phyloP scores from a whole-genome alignment of 2,888 invertebrate genomes.

The Ophonus ardosiacus region DNA sequence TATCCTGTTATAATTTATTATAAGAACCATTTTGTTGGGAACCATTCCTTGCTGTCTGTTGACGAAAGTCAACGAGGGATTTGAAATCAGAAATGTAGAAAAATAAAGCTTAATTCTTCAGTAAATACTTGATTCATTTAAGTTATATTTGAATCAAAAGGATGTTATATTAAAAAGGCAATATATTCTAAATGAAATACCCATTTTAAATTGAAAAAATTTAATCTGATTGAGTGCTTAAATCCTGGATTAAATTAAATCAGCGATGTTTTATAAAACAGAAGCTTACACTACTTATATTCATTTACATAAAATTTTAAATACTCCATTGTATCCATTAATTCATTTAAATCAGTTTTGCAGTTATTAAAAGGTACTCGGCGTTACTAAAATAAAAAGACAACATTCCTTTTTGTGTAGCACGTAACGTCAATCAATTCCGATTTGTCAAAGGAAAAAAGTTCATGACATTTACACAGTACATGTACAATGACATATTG shows the following conservation, averaged over 20 bases:
- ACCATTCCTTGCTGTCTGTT: no score
- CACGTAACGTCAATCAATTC: slow-evolving; percentile 1
- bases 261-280: slow-evolving; percentile 10
- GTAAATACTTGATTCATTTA: background rate
- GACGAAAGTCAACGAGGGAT: background rate
- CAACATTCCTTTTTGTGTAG: background rate
- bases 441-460: slow-evolving; percentile 31
- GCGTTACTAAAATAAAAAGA: background rate
- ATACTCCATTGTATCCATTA: background rate
- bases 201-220: slow-evolving; percentile 14
- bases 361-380: slow-evolving; percentile 22
- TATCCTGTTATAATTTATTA: no score
- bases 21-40: no score
- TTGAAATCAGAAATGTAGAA: background rate
- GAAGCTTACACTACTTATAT: slow-evolving; percentile 18
- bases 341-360: background rate
- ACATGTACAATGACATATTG: slow-evolving; percentile 21
- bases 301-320: slow-evolving; percentile 33
- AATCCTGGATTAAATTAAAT: slow-evolving; percentile 24
- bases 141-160: background rate
- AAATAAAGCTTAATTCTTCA: background rate
- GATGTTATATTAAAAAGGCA: slow-evolving; percentile 2
- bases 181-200: background rate
- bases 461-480: slow-evolving; percentile 12
- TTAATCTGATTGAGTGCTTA: slow-evolving; percentile 28